Conservation (phyloP, 2,113 vertebrate genomes). For the Onychorhynchus coronatus region DNA sequence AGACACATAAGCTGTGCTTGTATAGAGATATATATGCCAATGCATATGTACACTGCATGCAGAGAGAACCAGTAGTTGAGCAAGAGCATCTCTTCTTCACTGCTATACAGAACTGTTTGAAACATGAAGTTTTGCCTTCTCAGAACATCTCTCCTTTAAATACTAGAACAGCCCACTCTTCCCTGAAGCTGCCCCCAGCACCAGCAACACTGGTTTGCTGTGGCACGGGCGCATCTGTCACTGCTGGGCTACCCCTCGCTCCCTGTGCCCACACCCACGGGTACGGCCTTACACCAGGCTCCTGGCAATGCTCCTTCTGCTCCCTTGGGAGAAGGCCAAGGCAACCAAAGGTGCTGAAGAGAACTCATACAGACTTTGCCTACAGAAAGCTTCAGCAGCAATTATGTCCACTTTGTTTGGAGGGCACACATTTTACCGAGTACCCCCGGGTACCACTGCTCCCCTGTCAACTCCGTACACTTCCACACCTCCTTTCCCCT, state of each 20-base stretch:
- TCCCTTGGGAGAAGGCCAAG: neutral
- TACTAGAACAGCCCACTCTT: neutral
- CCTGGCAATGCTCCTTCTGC: neutral
- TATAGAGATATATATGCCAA: neutral
- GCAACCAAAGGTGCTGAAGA: neutral
- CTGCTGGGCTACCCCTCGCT: neutral
- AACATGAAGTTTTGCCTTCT: neutral
- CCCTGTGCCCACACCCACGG: rapidly evolving
- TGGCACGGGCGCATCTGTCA: rapidly evolving
- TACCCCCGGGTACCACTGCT: neutral
- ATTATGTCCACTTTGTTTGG: neutral
- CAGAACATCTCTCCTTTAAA: neutral
- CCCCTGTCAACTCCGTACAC: neutral
- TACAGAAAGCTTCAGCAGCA: neutral
- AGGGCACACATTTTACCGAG: neutral
- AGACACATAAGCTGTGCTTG: neutral
- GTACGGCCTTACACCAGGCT: rapidly evolving
- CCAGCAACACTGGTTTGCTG: neutral
- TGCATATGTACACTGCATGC: rapidly evolving
- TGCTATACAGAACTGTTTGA: neutral
- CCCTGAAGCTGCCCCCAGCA: neutral
- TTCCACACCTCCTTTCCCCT: neutral
- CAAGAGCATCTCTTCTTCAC: neutral
- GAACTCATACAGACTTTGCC: neutral
- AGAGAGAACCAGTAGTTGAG: neutral